A percentile compares a stretch with the other conserved stretches of the same genome.
Conservation (phyloP, 37 sponge, comb jelly and placozoan species). For the Bolinopsis microptera region DNA sequence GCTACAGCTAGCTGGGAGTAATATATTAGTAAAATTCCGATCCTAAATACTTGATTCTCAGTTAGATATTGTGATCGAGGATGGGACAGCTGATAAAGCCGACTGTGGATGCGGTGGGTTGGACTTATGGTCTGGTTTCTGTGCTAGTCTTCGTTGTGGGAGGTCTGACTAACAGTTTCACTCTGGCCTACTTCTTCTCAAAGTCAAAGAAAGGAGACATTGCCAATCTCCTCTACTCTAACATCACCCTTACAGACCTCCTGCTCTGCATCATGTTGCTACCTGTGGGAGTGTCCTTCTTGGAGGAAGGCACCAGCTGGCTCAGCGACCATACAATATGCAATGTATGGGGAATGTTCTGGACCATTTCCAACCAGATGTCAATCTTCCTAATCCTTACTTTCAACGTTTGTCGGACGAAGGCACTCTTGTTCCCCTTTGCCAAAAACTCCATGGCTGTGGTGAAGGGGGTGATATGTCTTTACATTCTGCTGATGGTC, state of each 20-base stretch:
- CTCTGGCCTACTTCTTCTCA: slow-evolving; percentile 15
- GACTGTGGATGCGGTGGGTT: neutral
- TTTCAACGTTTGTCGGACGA: neutral
- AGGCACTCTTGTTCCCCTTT: slow-evolving; percentile 29
- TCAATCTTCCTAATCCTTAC: slow-evolving; percentile 2
- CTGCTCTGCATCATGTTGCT: neutral
- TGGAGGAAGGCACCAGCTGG: neutral
- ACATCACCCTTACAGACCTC: slow-evolving; percentile 4
- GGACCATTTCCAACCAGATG: slow-evolving; percentile 29
- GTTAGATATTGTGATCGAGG: too few relatives aligned
- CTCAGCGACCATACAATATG: neutral
- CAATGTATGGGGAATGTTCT: neutral
- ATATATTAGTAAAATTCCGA: too few relatives aligned
- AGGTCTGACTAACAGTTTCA: neutral
- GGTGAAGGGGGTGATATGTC: neutral
- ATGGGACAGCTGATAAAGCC: neutral
- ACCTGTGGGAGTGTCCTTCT: neutral
- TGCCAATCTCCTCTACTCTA: neutral
- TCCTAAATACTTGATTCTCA: too few relatives aligned
- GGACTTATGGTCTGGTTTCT: neutral
- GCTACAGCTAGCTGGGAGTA: too few relatives aligned
- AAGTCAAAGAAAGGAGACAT: slow-evolving; percentile 3
- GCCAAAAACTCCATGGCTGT: neutral
- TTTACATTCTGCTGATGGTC: neutral
- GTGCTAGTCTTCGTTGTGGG: neutral